Evolutionary conservation across 1,140 invertebrate genomes (phyloP).

Genomic region (Drosophila navojoa): DNA sequence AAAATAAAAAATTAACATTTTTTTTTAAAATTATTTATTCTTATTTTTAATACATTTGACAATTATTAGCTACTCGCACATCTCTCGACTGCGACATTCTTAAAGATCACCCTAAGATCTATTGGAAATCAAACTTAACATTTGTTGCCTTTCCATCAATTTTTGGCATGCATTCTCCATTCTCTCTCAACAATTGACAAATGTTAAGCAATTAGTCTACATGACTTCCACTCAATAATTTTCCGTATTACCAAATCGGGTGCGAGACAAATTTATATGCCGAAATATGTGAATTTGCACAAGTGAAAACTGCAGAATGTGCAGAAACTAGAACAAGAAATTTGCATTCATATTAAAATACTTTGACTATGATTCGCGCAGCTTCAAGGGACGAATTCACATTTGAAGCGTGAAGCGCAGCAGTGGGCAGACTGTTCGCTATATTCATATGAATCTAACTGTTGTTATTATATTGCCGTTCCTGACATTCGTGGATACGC

Average conservation of each 20-base stretch:
- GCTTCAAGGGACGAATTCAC: no score
- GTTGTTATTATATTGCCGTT: conserved; percentile 18
- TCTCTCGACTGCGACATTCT: no score
- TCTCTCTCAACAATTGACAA: conserved; percentile 6
- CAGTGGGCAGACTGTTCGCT: background rate
- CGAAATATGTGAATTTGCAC: conserved; percentile 28
- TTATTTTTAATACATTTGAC: no score
- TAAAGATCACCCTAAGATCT: background rate
- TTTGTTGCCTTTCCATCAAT: conserved; percentile 11
- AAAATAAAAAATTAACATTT: no score
- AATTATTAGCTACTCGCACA: no score
- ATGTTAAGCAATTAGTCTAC: conserved; percentile 38
- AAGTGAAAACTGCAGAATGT: conserved; percentile 20
- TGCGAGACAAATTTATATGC: conserved; percentile 27
- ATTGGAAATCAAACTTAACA: background rate
- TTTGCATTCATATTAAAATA: conserved; percentile 31
- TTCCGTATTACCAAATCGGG: conserved; percentile 25
- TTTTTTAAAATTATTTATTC: no score
- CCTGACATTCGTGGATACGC: conserved; percentile 23
- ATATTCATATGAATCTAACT: conserved; percentile 22
- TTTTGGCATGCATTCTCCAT: conserved; percentile 4
- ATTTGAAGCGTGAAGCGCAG: conserved; percentile 6
- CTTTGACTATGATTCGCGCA: conserved; percentile 4
- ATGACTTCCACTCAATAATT: conserved; percentile 50
- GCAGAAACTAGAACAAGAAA: conserved; percentile 19